These are phyloP conservation scores for Torymus aiolomorphi DNA, from an alignment of 2,888 invertebrate genomes.

Conservation along the genomic window DNA sequence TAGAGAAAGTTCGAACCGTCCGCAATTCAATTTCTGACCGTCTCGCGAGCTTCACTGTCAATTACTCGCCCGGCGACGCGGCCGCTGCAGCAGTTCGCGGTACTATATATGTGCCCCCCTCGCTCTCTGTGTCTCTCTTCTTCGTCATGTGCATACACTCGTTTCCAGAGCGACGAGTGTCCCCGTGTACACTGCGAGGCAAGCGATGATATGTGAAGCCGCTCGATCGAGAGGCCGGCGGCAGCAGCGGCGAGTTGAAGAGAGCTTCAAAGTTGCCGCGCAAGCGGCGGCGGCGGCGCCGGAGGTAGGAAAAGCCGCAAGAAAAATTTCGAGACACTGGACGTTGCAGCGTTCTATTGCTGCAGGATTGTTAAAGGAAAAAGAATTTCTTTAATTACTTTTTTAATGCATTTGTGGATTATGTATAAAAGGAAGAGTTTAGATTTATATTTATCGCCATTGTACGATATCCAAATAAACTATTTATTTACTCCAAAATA, in stretches of 20 bases:
- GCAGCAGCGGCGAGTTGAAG: background rate
- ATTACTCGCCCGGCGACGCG: conserved; percentile 21
- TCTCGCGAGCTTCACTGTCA: conserved; percentile 38
- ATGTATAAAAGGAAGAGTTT: too few species aligned
- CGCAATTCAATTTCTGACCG: conserved; percentile 41
- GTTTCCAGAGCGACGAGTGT: background rate
- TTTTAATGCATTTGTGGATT: too few species aligned
- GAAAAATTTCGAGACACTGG: conserved; percentile 13
- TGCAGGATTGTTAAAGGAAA: too few species aligned
- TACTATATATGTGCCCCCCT: background rate
- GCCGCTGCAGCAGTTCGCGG: background rate
- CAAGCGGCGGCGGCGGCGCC: background rate
- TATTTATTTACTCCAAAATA: too few species aligned
- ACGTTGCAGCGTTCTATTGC: too few species aligned
- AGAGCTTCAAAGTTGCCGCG: conserved; percentile 40
- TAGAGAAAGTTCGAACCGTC: too few species aligned
- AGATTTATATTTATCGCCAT: too few species aligned
- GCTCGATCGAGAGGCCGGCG: background rate
- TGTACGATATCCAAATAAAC: too few species aligned
- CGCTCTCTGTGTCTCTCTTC: background rate
- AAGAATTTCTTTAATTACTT: too few species aligned
- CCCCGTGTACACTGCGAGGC: background rate
- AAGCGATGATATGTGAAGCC: background rate
- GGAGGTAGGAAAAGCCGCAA: background rate
- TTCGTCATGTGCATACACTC: conserved; percentile 4